Evolutionary conservation across 2,113 vertebrate species (phyloP).

Genomic region (Parus major): DNA sequence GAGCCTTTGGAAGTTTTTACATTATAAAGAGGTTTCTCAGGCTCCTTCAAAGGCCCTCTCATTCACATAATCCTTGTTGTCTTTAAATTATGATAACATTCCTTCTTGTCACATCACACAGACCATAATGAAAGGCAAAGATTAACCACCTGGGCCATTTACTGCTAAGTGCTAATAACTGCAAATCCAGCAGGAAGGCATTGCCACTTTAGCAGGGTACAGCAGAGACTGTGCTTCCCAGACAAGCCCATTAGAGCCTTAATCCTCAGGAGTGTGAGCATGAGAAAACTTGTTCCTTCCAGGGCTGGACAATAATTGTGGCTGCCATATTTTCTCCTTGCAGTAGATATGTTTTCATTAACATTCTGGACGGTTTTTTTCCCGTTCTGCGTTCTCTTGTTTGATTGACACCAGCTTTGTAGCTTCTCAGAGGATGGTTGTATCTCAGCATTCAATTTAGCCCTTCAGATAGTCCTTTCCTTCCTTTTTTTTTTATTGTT

Average conservation of each 20-base stretch:
- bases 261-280: not conserved
- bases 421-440: not conserved
- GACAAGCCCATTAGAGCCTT: not conserved
- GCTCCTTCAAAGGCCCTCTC: conserved; percentile 6
- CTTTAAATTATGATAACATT: conserved; percentile 53
- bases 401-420: conserved; percentile 3
- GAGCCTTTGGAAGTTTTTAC: not conserved
- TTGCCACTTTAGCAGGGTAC: not conserved
- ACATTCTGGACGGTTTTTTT: not conserved
- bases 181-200: not conserved
- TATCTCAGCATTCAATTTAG: not conserved
- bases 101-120: conserved; percentile 52
- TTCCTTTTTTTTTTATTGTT: not conserved
- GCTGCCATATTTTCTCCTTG: not conserved
- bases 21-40: not conserved
- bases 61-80: conserved; percentile 54
- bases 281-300: not conserved
- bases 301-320: not conserved
- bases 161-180: not conserved
- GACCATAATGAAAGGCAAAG: conserved; percentile 31
- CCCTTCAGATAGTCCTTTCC: not conserved
- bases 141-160: conserved; percentile 53
- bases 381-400: not conserved
- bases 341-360: not conserved
- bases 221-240: not conserved